These are phyloP conservation scores for Astropecten irregularis DNA, from an alignment of 53 echinoderm and acorn worm genomes.

Conservation along the genomic window DNA sequence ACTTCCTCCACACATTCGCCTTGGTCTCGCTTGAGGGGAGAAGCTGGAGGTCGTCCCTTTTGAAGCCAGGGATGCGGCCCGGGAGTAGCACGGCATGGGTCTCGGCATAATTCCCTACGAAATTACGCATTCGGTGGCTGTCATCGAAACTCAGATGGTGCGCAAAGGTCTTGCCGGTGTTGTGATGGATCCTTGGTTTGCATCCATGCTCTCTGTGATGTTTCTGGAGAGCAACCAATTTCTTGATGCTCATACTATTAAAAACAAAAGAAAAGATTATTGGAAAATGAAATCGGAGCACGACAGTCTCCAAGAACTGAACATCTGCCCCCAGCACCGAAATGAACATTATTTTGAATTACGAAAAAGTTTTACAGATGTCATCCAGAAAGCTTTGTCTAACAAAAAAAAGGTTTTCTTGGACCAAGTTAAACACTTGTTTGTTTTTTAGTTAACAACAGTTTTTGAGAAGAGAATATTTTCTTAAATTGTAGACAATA, in stretches of 20 bases:
- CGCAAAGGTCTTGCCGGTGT: background rate
- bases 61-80: conserved; percentile 7
- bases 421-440: background rate
- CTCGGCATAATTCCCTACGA: conserved; percentile 17
- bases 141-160: background rate
- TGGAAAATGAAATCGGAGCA: too few species aligned
- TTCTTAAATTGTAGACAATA: too few species aligned
- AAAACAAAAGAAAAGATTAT: background rate
- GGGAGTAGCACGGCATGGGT: conserved; percentile 8
- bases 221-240: background rate
- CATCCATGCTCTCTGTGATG: conserved; percentile 13
- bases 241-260: conserved; percentile 14
- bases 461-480: too few species aligned
- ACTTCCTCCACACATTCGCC: conserved; percentile 7
- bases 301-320: too few species aligned
- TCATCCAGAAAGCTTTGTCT: background rate
- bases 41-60: conserved; percentile 1
- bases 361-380: background rate
- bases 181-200: background rate
- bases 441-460: too few species aligned
- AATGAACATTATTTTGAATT: background rate
- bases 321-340: too few species aligned
- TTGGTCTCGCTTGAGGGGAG: conserved; percentile 15
- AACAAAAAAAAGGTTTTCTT: background rate
- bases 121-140: background rate